Evolutionary conservation across 2,888 invertebrate species (phyloP).

Genomic region (Leptopterna dolabrata): DNA sequence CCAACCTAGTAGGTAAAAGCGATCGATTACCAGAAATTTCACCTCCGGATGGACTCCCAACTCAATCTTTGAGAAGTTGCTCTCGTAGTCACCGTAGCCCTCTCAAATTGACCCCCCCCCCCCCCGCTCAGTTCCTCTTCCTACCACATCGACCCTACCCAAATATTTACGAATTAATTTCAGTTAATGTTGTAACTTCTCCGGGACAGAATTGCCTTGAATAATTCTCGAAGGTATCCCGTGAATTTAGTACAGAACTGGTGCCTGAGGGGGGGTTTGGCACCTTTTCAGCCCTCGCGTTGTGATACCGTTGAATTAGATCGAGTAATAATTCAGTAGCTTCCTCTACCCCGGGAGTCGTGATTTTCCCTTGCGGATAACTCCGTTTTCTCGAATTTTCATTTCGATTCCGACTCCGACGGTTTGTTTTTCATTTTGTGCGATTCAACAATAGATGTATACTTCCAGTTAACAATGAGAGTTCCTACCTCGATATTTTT

Average conservation of each 20-base stretch:
- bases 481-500: too few species aligned
- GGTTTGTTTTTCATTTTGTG: neutral
- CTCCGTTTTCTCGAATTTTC: neutral
- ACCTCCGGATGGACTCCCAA: neutral
- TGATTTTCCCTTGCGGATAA: neutral
- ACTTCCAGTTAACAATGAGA: too few species aligned
- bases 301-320: neutral
- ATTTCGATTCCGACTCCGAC: neutral
- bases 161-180: slow-evolving; percentile 49
- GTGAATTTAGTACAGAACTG: neutral
- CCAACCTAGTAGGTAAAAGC: too few species aligned
- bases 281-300: slow-evolving; percentile 1
- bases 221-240: neutral
- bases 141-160: neutral
- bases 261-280: neutral
- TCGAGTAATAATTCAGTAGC: neutral
- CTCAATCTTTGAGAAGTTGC: neutral
- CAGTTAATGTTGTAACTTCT: slow-evolving; percentile 42
- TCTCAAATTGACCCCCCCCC: neutral
- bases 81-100: neutral
- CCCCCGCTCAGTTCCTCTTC: too few species aligned
- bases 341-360: neutral
- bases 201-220: slow-evolving; percentile 30
- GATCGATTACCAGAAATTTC: too few species aligned
- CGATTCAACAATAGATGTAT: neutral